A percentile compares a stretch with the other conserved stretches of the same genome.
Evolutionary conservation across 53 echinoderm and acorn worm species (phyloP).

Genomic region (Holothuria leucospilota): DNA sequence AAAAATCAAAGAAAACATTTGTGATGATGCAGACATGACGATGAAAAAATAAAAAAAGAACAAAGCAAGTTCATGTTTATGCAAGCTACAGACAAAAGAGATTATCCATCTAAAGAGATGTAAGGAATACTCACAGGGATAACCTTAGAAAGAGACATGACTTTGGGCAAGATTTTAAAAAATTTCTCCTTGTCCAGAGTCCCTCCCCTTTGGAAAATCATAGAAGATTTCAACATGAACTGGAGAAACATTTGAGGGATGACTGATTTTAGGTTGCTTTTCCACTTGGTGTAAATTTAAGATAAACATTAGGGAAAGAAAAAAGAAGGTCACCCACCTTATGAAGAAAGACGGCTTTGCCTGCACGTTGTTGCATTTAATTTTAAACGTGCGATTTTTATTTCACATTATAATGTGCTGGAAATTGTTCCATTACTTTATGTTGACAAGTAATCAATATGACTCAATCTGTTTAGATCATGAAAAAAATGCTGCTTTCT

Average conservation of each 20-base stretch:
- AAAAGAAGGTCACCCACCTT: too few relatives aligned
- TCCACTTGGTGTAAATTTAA: neutral
- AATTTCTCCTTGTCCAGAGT: neutral
- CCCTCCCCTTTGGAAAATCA: too few relatives aligned
- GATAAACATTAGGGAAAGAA: neutral
- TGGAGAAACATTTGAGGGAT: neutral
- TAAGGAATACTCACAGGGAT: conserved; percentile 40
- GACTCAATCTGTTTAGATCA: too few relatives aligned
- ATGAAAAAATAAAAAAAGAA: neutral
- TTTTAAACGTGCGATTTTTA: too few relatives aligned
- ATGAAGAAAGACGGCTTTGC: too few relatives aligned
- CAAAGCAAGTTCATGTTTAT: neutral
- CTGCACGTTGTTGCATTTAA: too few relatives aligned
- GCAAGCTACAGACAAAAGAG: conserved; percentile 10
- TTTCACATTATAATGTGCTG: too few relatives aligned
- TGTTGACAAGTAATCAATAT: too few relatives aligned
- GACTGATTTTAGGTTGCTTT: neutral
- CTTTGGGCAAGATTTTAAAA: neutral
- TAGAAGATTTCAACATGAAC: neutral
- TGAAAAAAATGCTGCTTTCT: too few relatives aligned
- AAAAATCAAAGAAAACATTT: conserved; percentile 49
- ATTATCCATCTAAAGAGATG: neutral
- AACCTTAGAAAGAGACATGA: neutral
- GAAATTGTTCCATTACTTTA: too few relatives aligned
- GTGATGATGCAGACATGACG: conserved; percentile 42